Conservation (phyloP, 2,797 vertebrate genomes). For the Nyctibius grandis region DNA sequence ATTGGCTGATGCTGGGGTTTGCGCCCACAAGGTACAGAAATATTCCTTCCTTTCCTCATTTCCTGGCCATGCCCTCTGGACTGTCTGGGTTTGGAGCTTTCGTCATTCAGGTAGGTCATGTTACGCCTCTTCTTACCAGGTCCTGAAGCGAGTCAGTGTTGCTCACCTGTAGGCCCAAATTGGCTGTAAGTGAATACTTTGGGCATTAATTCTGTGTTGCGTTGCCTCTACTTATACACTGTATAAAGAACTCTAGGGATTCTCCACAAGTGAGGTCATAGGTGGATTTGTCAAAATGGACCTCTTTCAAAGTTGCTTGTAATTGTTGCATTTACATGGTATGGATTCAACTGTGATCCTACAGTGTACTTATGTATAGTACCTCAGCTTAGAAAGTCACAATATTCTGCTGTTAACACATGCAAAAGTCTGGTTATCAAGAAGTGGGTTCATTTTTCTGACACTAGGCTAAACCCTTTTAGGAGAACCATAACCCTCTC, state of each 20-base stretch:
- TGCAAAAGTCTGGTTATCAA: not conserved
- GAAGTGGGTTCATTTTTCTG: not conserved
- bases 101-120: not conserved
- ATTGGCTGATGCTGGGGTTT: not conserved
- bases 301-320: not conserved
- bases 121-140: not conserved
- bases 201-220: not conserved
- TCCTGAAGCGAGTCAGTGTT: not conserved
- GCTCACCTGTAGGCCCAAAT: not conserved
- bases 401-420: not conserved
- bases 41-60: not conserved
- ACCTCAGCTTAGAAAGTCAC: fast-evolving
- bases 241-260: not conserved
- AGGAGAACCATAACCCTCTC: not conserved
- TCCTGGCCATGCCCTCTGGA: not conserved
- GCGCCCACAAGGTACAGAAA: not conserved
- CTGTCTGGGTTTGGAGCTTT: not conserved
- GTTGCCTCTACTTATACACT: not conserved
- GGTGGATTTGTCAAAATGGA: not conserved
- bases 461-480: not conserved
- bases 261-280: not conserved
- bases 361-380: fast-evolving
- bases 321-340: not conserved
- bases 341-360: not conserved
- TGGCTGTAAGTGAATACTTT: not conserved